Percentiles rank a stretch among this genome's conserved stretches.
phyloP scores from a whole-genome alignment of 2,113 vertebrate genomes.

The Micromys minutus region DNA sequence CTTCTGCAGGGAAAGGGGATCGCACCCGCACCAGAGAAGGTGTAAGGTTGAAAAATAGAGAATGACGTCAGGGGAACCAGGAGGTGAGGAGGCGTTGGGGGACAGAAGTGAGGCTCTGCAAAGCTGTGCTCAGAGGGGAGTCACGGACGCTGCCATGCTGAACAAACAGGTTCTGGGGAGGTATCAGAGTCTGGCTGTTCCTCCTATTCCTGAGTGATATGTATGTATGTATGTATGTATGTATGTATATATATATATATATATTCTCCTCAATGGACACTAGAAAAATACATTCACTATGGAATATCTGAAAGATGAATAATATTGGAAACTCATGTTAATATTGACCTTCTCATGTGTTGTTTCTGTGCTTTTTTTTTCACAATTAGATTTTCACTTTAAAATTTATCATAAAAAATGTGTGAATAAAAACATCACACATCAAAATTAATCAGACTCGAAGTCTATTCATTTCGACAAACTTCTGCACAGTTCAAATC shows the following conservation, averaged over 20 bases:
- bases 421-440: background rate
- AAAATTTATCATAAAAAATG: background rate
- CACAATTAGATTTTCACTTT: background rate
- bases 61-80: background rate
- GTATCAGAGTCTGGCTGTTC: accelerated
- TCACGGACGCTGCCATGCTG: background rate
- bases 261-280: background rate
- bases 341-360: background rate
- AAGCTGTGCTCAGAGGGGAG: accelerated
- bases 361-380: background rate
- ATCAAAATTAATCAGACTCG: background rate
- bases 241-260: background rate
- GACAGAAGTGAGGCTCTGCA: background rate
- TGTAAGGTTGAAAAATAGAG: background rate
- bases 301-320: background rate
- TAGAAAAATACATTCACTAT: background rate
- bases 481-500: background rate
- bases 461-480: background rate
- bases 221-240: no score
- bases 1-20: background rate
- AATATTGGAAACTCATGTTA: background rate
- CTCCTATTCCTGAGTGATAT: background rate
- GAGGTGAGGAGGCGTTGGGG: background rate
- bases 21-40: background rate
- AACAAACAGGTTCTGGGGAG: accelerated